phyloP scores from a whole-genome alignment of 2,888 invertebrate species.

The Phortica okadai region DNA sequence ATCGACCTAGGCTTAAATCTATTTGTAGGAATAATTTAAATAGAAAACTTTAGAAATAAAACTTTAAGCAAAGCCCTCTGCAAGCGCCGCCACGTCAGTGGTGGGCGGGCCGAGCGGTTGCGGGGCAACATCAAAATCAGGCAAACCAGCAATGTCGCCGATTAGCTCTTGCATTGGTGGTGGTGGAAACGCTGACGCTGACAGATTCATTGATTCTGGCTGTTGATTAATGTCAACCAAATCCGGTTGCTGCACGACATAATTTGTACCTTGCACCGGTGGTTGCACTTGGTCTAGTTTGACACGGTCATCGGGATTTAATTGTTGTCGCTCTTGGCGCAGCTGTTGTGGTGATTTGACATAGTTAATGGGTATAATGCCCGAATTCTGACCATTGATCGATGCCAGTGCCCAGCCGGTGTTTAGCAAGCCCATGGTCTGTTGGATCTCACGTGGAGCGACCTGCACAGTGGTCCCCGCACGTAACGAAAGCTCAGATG shows the following conservation, averaged over 20 bases:
- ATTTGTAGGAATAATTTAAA: no score
- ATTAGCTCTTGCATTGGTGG: constrained; percentile 56
- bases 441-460: constrained; percentile 90
- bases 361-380: constrained; percentile 83
- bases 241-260: not conserved
- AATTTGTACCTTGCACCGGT: constrained; percentile 24
- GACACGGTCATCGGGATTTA: constrained; percentile 21
- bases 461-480: constrained; percentile 87
- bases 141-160: constrained; percentile 51
- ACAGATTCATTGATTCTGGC: constrained; percentile 64
- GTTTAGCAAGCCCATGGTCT: constrained; percentile 80
- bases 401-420: constrained; percentile 84
- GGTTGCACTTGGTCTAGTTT: constrained; percentile 1
- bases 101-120: constrained; percentile 61
- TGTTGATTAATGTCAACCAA: constrained; percentile 41
- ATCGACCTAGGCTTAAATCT: no score
- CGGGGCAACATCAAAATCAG: constrained; percentile 54
- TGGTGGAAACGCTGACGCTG: constrained; percentile 61
- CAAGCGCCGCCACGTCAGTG: constrained; percentile 47
- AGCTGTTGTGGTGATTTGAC: constrained; percentile 72
- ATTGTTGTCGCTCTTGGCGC: constrained; percentile 57
- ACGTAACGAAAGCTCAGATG: constrained; percentile 86
- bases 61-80: constrained; percentile 52
- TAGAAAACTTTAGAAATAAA: constrained; percentile 3
- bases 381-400: constrained; percentile 79